phyloP scores from a whole-genome alignment of 2,113 vertebrate genomes.

The Clinocottus analis region DNA sequence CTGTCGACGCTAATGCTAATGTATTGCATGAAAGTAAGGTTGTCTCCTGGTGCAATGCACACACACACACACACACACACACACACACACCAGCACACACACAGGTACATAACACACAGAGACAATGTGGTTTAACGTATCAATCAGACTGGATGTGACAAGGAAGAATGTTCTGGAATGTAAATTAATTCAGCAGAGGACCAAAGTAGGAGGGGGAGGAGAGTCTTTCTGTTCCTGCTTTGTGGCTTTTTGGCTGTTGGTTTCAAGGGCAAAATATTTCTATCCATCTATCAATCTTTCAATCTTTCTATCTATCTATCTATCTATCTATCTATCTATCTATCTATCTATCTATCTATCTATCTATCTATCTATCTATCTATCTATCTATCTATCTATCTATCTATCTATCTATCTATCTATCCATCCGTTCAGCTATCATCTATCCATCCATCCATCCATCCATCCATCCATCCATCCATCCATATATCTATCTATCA shows the following conservation, averaged over 20 bases:
- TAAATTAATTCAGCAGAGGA: constrained; percentile 31
- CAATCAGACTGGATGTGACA: constrained; percentile 35
- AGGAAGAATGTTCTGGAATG: constrained; percentile 34
- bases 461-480: background rate
- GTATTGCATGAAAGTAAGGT: constrained; percentile 47
- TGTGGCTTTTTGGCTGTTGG: background rate
- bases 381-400: background rate
- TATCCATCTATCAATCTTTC: background rate
- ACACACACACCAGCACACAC: constrained; percentile 3
- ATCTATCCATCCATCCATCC: background rate
- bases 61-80: background rate
- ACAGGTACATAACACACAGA: background rate
- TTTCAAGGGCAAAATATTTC: constrained; percentile 26
- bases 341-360: background rate
- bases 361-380: background rate
- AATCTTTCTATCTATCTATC: background rate
- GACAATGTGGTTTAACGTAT: constrained; percentile 1
- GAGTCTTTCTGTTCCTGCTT: background rate
- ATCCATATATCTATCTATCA: no score
- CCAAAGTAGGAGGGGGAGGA: background rate
- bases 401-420: background rate
- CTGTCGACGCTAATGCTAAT: constrained; percentile 51
- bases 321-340: background rate
- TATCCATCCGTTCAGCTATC: background rate
- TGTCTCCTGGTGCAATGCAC: constrained; percentile 5